Evolutionary conservation across 2,888 invertebrate genomes (phyloP).

Genomic region (Lamellibrachia satsuma): DNA sequence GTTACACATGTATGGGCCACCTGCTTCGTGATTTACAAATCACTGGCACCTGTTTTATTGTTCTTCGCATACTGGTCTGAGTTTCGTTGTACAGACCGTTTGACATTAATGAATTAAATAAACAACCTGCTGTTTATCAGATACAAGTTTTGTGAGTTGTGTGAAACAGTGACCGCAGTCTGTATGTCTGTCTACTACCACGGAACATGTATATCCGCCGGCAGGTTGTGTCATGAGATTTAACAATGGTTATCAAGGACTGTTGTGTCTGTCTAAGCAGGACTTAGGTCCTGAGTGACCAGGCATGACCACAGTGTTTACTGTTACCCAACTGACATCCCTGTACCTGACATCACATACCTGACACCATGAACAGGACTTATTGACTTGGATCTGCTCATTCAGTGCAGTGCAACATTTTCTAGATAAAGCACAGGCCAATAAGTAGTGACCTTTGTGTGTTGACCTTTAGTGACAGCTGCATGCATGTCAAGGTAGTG

Average conservation of each 20-base stretch:
- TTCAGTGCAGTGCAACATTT: background rate
- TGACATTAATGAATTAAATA: background rate
- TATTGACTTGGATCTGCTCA: background rate
- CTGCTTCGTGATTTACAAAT: background rate
- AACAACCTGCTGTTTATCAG: background rate
- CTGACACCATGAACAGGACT: too few species aligned
- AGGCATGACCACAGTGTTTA: background rate
- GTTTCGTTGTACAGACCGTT: background rate
- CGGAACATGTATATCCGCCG: background rate
- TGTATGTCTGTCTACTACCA: background rate
- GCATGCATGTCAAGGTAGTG: background rate
- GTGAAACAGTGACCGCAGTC: background rate
- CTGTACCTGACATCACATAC: background rate
- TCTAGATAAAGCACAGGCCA: background rate
- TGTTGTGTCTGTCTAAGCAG: background rate
- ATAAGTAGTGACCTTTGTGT: background rate
- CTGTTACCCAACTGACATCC: background rate
- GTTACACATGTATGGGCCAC: background rate
- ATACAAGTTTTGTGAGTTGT: background rate
- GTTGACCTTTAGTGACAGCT: background rate
- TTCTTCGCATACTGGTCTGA: background rate
- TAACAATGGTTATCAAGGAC: background rate
- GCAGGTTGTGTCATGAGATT: background rate
- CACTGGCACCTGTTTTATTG: conserved; percentile 4
- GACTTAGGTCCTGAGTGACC: background rate